phyloP scores from a whole-genome alignment of 2,888 invertebrate genomes.

The Ophion slaviceki region DNA sequence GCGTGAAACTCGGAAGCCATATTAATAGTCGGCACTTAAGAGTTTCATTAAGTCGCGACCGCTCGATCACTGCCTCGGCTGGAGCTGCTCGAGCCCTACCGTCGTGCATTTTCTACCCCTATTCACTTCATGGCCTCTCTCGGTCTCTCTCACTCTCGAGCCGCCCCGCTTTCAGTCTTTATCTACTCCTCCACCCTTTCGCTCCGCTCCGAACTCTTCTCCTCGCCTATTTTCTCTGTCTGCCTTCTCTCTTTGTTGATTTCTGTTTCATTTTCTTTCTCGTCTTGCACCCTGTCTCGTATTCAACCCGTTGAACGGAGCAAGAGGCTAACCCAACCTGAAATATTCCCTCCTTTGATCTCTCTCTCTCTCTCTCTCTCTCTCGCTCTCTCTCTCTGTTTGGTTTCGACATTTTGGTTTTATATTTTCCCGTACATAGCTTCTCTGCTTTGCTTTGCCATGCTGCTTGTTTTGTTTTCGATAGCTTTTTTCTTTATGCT shows the following conservation, averaged over 20 bases:
- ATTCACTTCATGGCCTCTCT: slow-evolving; percentile 13
- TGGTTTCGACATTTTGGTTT: too few species aligned
- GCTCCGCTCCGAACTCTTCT: not conserved
- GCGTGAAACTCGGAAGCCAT: slow-evolving; percentile 78
- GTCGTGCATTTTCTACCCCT: slow-evolving; percentile 7
- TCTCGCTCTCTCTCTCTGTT: too few species aligned
- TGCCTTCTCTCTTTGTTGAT: not conserved
- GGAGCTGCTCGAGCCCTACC: slow-evolving; percentile 25
- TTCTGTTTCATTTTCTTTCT: not conserved
- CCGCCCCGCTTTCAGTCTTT: not conserved
- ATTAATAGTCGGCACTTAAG: slow-evolving; percentile 82
- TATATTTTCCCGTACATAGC: too few species aligned
- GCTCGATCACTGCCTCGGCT: slow-evolving; percentile 79
- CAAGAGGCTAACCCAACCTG: too few species aligned
- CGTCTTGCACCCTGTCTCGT: not conserved
- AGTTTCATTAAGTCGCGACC: slow-evolving; percentile 82
- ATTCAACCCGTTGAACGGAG: too few species aligned
- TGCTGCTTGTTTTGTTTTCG: too few species aligned
- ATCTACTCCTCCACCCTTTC: not conserved
- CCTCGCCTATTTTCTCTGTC: not conserved
- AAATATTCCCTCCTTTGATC: too few species aligned
- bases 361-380: too few species aligned
- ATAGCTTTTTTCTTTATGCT: too few species aligned
- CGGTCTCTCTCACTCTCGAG: not conserved
- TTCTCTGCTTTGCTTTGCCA: too few species aligned